Base-by-base conservation (phyloP, 2,113 vertebrate genomes). In the Pelvicachromis taeniatus region DNA sequence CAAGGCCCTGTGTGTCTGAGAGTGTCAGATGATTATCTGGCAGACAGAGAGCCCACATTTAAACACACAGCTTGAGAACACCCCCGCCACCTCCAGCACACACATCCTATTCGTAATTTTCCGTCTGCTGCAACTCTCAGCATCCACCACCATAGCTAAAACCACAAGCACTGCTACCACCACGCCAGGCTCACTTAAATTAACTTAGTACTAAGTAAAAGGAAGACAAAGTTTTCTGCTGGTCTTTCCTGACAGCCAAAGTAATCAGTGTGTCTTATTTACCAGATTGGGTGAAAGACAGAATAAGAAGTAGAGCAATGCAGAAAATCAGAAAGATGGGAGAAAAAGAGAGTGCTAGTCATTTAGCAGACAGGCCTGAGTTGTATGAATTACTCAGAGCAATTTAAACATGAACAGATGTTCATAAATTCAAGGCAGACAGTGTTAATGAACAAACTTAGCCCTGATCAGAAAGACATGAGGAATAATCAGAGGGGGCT, bases 1-100 rank as follows among this genome's bases (percentile, higher is more conserved):
- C 81, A 78, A 82, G 70, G 88, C 84, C 89, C 78, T 61, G 63
- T 40, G 73, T 79, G 89, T 89, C 70, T 70, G 88, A 79, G 54
- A 84, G 87, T 90, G 88, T 94, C 86, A 83, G 89, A 93, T 91
- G 88, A 93, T 93, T 95, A 93, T 92, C 89, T 89, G 19, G 73
- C 80, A 91, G 92, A 94, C 81, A 33, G 81, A 90, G 82, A 87
- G 85, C 31, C 80, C 23, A 77, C 65, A 90, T 89, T 91, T 80
- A 88, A 83, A 87, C 50, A n/a, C 80, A 70, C 83, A 89, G 82
- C 81, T 89, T 87, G 86, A 85, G 42, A 91, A 92, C 85, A 85
- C 63, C 63, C 84, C 83, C 31, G 11, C 65, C 54, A 10, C 65
- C 77, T 73, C 63, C 33, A 54, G 65, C 80, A 85, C 29, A 33